Evolutionary conservation across 2,113 vertebrate species (phyloP), one percentile per base, ranked within the genome.

Genomic region (Arenaria interpres): DNA sequence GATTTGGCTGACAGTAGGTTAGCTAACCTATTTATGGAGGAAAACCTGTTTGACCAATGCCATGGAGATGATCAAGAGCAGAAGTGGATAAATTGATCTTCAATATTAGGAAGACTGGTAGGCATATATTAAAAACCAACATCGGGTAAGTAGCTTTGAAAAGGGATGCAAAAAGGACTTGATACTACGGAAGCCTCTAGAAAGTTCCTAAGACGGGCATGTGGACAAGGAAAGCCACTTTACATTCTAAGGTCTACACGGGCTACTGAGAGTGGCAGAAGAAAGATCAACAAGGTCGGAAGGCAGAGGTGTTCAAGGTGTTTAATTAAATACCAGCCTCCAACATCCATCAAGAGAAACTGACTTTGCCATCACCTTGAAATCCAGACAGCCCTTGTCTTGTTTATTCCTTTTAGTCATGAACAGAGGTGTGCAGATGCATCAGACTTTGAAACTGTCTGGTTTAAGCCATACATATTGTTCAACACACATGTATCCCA

Each of bases 261-360:
- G 27, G 43, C 68, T 46, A 37, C 56, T 72, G 75, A 20, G 30
- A 77, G 18, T 13, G 6, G 3, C 27, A 57, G 79, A 85, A 93
- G 35, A n/a, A 85, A 68, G 19, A 39, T 0, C 2, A 5, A 41
- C 27, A 48, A 62, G 19, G 14, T 43, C 12, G 74, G 23, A 93
- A 90, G 22, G 2, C 2, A 5, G 3, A 24, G 66, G 8, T 16
- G 20, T 59, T 85, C 37, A 41, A 68, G 51, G 32, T 18, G 53
- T 54, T 48, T 48, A 73, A 54, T 54, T 25, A 63, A 33, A 48
- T 5, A 62, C 3, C 19, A 53, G 12, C 3, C 6, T 76, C 72
- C 22, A 51, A 20, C 4, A 5, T 22, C 14, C 56, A 68, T 50
- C 0, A 1, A 56, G 33, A 73, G 41, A 64, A 81, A 75, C 0